Percentiles rank a stretch among this genome's conserved stretches.
Evolutionary conservation across 2,888 invertebrate species (phyloP).

Genomic region (Terebella lapidaria): DNA sequence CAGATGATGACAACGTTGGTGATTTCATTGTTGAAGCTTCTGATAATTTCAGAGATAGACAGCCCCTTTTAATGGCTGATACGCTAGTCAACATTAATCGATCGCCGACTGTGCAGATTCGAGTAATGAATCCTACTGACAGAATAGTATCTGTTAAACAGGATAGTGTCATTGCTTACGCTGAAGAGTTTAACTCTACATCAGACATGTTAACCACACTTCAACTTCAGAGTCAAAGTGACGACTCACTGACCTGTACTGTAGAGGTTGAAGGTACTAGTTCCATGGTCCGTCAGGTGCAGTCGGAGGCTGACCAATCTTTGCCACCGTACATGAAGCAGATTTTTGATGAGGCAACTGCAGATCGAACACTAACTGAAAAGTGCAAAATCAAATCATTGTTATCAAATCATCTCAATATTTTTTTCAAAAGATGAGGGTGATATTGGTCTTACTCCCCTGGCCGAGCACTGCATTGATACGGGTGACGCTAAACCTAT

Average conservation of each 20-base stretch:
- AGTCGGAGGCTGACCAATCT: no score
- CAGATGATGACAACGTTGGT: background rate
- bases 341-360: no score
- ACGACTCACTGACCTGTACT: no score
- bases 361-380: no score
- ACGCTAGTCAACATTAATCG: background rate
- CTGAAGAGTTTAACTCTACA: background rate
- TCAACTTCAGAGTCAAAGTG: no score
- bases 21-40: background rate
- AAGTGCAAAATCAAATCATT: no score
- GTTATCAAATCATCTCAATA: no score
- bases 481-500: background rate
- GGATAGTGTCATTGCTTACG: background rate
- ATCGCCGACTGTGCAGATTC: background rate
- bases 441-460: background rate
- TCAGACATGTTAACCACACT: background rate
- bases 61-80: background rate
- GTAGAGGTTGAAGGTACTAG: no score
- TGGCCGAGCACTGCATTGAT: background rate
- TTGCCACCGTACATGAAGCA: no score
- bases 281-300: no score
- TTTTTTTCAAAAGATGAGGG: background rate
- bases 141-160: background rate
- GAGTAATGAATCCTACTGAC: background rate
- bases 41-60: background rate